Evolutionary conservation across 2,113 vertebrate genomes (phyloP), one percentile per base, ranked within the genome.

Genomic region (Athene noctua): DNA sequence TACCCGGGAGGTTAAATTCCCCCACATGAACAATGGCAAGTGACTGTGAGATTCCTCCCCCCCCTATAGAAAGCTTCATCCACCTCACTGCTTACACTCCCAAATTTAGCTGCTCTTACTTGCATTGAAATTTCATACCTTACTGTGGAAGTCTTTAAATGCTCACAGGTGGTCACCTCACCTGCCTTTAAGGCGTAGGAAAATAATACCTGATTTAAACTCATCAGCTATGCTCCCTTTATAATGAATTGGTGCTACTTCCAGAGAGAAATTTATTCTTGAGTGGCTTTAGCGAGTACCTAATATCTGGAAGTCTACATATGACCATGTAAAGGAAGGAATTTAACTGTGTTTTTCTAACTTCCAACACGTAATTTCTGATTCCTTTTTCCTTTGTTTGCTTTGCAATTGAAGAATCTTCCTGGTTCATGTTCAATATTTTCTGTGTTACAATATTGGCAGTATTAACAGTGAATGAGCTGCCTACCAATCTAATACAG

Each of bases 191-290:
- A 66, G 46, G 5, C 19, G 40, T 7, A 42, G 32, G 66, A 66
- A 80, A 66, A 46, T 38, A 2, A 52, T 25, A 47, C 51, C 15
- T 65, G 5, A 16, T 77, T 86, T 83, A 82, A 93, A 55, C 10
- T 77, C 57, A 11, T 34, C 42, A 58, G 7, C 4, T 86, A 15
- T 58, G 63, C 4, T 58, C n/a, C 27, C 11, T 75, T 65, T 79
- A 15, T 12, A 65, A 62, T 0, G 1, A 86, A 71, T 59, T 0
- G 3, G 30, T 0, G 0, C 62, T 22, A 38, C 9, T 57, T 5
- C 23, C 46, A n/a, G 44, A 36, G 9, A 19, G 15, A 73, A 86
- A 40, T 52, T 46, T 61, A 49, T 40, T 95, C 19, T 49, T 74
- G 11, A 66, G 17, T 4, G 3, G 19, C 29, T 59, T 4, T 17